phyloP scores from a whole-genome alignment of 1,140 invertebrate species.

The Portunus trituberculatus region DNA sequence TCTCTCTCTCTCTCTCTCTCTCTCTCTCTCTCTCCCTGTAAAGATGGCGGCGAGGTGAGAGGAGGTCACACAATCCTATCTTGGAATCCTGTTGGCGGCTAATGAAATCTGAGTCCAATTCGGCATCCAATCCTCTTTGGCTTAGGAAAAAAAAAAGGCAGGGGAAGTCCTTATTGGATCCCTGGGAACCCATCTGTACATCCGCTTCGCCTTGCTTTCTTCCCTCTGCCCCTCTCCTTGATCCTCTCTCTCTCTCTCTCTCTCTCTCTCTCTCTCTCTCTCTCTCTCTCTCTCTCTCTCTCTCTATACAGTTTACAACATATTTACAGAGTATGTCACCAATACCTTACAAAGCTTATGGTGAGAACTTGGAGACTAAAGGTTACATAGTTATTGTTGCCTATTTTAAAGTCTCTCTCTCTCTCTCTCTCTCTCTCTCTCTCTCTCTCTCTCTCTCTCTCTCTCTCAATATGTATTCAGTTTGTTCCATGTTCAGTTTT shows the following conservation, averaged over 20 bases:
- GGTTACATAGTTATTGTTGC: no score
- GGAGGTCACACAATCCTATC: constrained; percentile 1
- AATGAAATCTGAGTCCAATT: constrained; percentile 57
- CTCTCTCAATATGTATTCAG: no score
- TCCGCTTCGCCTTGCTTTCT: neutral
- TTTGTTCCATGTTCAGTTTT: no score
- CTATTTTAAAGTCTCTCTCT: neutral
- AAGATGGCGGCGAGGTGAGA: neutral
- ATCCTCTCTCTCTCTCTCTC: neutral
- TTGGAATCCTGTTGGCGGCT: constrained; percentile 38
- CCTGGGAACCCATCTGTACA: neutral
- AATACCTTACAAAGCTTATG: no score
- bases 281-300: neutral
- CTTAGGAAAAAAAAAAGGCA: constrained; percentile 21
- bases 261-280: neutral
- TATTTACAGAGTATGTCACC: no score
- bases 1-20: neutral
- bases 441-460: neutral
- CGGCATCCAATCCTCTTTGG: constrained; percentile 38
- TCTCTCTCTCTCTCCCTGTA: neutral
- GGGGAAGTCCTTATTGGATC: neutral
- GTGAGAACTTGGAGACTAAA: no score
- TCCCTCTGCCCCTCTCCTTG: neutral
- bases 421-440: neutral
- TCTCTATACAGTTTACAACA: neutral